These are phyloP conservation scores for Sebastes flavidus DNA, from an alignment of 2,797 vertebrate genomes.

Conservation along the genomic window DNA sequence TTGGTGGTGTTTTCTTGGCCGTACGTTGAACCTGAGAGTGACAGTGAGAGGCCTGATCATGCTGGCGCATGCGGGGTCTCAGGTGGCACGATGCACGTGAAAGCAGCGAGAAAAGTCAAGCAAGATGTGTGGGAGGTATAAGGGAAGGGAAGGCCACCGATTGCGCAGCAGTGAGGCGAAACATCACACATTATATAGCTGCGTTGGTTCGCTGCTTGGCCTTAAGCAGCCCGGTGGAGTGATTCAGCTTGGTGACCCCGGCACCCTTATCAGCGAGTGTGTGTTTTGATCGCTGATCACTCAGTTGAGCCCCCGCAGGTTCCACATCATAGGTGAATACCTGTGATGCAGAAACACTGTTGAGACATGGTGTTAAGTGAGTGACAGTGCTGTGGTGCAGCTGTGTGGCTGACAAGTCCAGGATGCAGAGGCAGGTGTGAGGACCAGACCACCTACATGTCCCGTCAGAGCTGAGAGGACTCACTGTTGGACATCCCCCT, in stretches of 20 bases:
- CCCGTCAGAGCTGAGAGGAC: constrained; percentile 44
- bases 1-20: constrained; percentile 52
- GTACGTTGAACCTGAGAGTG: constrained; percentile 43
- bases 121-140: not conserved
- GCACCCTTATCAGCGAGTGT: constrained; percentile 46
- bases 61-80: constrained; percentile 44
- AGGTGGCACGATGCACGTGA: constrained; percentile 24
- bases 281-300: constrained; percentile 61
- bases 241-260: constrained; percentile 36
- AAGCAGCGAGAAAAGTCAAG: constrained; percentile 15
- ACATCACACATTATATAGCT: constrained; percentile 42
- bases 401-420: constrained; percentile 55
- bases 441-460: constrained; percentile 67
- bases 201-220: constrained; percentile 49
- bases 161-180: constrained; percentile 40
- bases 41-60: constrained; percentile 40
- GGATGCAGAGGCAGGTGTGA: constrained; percentile 67
- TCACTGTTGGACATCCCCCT: constrained; percentile 49
- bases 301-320: constrained; percentile 35
- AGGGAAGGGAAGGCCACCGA: constrained; percentile 20
- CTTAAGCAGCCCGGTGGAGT: constrained; percentile 24
- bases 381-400: constrained; percentile 65
- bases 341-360: constrained; percentile 57
- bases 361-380: constrained; percentile 72
- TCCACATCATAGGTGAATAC: constrained; percentile 50